Conservation (phyloP, 2,888 invertebrate species). For the Metopia argyrocephala region DNA sequence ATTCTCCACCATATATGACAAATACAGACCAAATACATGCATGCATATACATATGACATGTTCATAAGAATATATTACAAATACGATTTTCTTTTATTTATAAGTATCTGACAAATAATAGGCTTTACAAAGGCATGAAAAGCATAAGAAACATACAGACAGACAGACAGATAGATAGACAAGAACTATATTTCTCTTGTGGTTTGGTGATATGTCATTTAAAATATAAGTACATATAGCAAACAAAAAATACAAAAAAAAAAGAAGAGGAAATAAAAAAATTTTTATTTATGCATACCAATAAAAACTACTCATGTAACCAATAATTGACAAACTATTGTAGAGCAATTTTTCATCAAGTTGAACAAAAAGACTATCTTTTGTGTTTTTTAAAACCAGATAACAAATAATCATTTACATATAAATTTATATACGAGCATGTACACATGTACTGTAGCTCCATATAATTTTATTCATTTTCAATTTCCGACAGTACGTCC, state of each 20-base stretch:
- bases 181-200: too few relatives aligned
- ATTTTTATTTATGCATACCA: neutral
- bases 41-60: neutral
- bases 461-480: constrained; percentile 25
- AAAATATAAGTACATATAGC: neutral
- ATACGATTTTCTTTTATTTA: constrained; percentile 23
- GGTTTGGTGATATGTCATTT: neutral
- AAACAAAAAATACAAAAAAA: neutral
- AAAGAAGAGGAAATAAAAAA: neutral
- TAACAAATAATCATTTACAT: constrained; percentile 51
- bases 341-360: constrained; percentile 38
- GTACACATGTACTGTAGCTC: neutral
- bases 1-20: constrained; percentile 24
- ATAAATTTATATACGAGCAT: constrained; percentile 2
- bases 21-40: neutral
- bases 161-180: too few relatives aligned
- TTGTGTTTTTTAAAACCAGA: constrained; percentile 25
- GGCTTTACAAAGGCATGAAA: constrained; percentile 17
- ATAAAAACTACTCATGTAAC: neutral
- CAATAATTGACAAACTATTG: constrained; percentile 55
- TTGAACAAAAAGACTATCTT: constrained; percentile 28
- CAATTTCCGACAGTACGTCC: neutral
- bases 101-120: constrained; percentile 41
- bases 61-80: neutral
- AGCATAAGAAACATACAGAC: neutral